Evolutionary conservation across 2,113 vertebrate genomes (phyloP).

Genomic region (Pampusana beccarii): DNA sequence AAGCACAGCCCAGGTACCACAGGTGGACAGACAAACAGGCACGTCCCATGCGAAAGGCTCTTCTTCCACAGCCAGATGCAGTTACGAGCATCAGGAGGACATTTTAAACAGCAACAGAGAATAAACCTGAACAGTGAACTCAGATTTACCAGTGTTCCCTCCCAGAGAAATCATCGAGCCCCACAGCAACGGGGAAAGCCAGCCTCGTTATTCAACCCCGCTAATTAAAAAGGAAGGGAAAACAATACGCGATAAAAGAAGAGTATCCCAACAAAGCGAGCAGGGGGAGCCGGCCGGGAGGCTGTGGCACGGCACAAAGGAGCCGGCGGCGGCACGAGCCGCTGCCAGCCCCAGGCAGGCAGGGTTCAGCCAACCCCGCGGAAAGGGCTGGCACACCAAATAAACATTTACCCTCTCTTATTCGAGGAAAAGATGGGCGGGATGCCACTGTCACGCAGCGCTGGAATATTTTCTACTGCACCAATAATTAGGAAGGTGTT

Average conservation of each 20-base stretch:
- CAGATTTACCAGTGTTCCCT: rapidly evolving
- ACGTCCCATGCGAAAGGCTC: rapidly evolving
- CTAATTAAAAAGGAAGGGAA: neutral
- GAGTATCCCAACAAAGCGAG: neutral
- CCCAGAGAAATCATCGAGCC: rapidly evolving
- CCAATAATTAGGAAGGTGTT: rapidly evolving
- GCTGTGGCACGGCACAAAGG: neutral
- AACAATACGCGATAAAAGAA: neutral
- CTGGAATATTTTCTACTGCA: rapidly evolving
- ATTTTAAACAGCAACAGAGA: neutral
- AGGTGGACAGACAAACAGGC: rapidly evolving
- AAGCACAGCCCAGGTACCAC: neutral
- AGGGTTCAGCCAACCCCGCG: neutral
- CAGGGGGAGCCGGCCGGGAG: neutral
- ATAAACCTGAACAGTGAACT: neutral
- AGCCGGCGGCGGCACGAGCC: rapidly evolving
- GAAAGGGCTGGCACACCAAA: neutral
- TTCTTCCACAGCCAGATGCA: neutral
- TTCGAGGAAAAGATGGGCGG: neutral
- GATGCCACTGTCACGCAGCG: rapidly evolving
- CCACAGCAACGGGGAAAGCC: rapidly evolving
- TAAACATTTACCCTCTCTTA: neutral
- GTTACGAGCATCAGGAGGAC: rapidly evolving
- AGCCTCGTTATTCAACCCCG: neutral
- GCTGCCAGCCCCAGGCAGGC: rapidly evolving